phyloP scores from a whole-genome alignment of 2,113 vertebrate genomes.

The Nothocercus nigrocapillus region DNA sequence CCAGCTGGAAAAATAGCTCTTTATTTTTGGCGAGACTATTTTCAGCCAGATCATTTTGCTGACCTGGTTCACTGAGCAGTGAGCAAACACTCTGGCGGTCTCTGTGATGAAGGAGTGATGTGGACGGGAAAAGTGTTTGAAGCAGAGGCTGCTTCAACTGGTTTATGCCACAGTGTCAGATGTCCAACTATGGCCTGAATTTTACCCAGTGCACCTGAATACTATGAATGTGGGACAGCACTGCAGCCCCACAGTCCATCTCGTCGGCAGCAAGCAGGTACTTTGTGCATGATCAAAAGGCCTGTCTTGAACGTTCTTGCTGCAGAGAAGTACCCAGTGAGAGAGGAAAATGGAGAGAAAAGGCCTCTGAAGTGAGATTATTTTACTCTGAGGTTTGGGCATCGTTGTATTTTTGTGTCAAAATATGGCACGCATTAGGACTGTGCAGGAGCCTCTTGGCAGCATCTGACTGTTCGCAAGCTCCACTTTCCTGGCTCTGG shows the following conservation, averaged over 20 bases:
- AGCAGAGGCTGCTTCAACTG: not conserved
- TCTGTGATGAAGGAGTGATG: not conserved
- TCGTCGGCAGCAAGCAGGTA: not conserved
- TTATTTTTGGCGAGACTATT: slow-evolving; percentile 32
- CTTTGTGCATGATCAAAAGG: not conserved
- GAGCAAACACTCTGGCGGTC: slow-evolving; percentile 37
- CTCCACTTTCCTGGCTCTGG: slow-evolving; percentile 39
- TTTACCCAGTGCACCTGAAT: not conserved
- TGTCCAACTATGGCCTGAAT: not conserved
- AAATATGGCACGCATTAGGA: slow-evolving; percentile 30
- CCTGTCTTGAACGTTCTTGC: not conserved
- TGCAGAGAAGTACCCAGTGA: not conserved
- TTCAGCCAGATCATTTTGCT: not conserved
- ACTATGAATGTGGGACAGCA: not conserved
- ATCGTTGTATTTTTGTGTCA: slow-evolving; percentile 2
- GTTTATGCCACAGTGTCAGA: not conserved
- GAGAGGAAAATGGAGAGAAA: not conserved
- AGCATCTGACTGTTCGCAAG: slow-evolving; percentile 38
- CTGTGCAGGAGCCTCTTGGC: not conserved
- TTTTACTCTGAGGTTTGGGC: slow-evolving; percentile 17
- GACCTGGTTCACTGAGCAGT: slow-evolving; percentile 39
- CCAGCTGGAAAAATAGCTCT: slow-evolving; percentile 52
- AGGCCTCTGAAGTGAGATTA: not conserved
- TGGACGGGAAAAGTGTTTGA: not conserved
- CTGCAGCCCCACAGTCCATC: not conserved